These are phyloP conservation scores for Harpagifer antarcticus DNA, from an alignment of 2,797 vertebrate genomes.

Conservation along the genomic window DNA sequence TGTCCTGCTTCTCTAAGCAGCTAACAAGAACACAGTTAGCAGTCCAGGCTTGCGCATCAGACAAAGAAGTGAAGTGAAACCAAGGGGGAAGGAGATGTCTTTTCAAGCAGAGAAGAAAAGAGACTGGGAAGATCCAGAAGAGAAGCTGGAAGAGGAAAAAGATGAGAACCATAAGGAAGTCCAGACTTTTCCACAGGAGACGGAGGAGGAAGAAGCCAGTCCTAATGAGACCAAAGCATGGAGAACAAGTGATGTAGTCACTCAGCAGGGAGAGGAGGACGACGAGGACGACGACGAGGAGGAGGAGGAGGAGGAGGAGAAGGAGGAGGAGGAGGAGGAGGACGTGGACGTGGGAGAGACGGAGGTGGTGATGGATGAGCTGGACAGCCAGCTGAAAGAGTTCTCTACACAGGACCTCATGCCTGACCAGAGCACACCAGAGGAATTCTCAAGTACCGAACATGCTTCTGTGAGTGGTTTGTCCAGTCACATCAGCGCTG, in stretches of 20 bases:
- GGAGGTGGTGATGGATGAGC: background rate
- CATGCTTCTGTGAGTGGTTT: background rate
- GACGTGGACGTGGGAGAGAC: background rate
- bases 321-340: background rate
- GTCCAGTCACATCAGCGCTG: background rate
- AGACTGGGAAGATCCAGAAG: constrained; percentile 8
- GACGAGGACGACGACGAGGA: too few species aligned
- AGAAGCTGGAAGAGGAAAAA: background rate
- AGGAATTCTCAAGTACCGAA: background rate
- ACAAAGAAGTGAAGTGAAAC: background rate
- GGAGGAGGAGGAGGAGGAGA: too few species aligned
- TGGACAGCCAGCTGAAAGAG: background rate
- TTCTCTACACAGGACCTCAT: background rate
- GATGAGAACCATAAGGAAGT: background rate
- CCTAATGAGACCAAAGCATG: background rate
- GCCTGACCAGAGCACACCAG: constrained; percentile 11
- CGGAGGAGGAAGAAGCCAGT: background rate
- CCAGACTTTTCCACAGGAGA: background rate
- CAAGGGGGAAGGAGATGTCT: background rate
- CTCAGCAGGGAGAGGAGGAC: background rate
- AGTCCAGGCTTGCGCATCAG: constrained; percentile 50
- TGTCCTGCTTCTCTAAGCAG: constrained; percentile 21
- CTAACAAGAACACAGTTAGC: constrained; percentile 42
- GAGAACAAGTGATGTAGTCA: background rate
- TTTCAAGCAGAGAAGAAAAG: constrained; percentile 23